Percentiles rank a stretch among this genome's conserved stretches.
phyloP scores from a whole-genome alignment of 2,888 invertebrate genomes.

The Lymantria monacha region DNA sequence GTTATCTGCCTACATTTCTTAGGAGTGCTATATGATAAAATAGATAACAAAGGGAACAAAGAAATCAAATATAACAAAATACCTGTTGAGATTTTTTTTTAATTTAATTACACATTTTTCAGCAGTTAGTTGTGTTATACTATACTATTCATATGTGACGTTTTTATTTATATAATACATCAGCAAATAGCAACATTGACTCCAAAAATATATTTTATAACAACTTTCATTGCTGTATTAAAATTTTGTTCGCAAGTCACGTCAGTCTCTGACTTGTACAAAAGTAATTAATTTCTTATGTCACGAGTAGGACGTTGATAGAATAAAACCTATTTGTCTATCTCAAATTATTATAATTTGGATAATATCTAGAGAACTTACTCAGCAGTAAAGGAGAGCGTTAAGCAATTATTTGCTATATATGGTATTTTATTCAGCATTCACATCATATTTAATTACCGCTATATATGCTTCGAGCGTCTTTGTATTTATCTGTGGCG shows the following conservation, averaged over 20 bases:
- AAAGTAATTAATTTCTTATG: slow-evolving; percentile 16
- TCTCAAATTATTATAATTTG: slow-evolving; percentile 10
- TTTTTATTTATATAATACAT: no score
- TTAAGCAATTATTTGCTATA: not conserved
- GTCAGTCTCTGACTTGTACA: not conserved
- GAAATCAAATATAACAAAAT: no score
- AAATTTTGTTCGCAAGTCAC: slow-evolving; percentile 2
- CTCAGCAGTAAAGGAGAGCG: not conserved
- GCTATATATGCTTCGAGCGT: no score
- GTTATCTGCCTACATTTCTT: no score
- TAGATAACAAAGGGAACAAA: no score
- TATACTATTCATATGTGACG: no score
- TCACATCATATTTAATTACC: not conserved
- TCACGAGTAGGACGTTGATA: slow-evolving; percentile 14
- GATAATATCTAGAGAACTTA: slow-evolving; percentile 14
- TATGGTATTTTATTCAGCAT: slow-evolving; percentile 1
- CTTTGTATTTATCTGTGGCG: no score
- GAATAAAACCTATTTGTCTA: slow-evolving; percentile 1
- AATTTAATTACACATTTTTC: no score
- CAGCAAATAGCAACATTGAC: no score
- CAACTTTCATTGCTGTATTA: not conserved
- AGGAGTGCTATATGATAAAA: no score
- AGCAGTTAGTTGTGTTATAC: no score
- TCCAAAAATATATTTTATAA: not conserved
- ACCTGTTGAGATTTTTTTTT: no score